Base-by-base conservation (phyloP, 2,797 vertebrate species). In the Esox masquinongy region DNA sequence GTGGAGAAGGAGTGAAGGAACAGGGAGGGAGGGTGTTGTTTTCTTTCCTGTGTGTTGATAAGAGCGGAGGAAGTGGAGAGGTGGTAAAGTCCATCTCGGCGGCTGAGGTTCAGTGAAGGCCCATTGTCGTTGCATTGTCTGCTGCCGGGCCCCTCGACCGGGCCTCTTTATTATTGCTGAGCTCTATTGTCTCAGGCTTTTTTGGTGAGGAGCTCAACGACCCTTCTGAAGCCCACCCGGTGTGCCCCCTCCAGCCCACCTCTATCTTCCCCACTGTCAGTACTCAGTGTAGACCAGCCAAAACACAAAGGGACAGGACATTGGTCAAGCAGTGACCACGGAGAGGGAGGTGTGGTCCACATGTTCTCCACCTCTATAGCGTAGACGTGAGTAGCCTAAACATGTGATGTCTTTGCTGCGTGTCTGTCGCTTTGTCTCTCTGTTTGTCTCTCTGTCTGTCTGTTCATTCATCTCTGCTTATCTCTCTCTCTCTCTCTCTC, bases 1-100 rank as follows among this genome's bases (percentile, higher is more conserved):
- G 73, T 49, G 36, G 43, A 74, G 70, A 71, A 71, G 68, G 50
- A 22, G 59, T 22, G 39, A 63, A 31, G 17, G 15, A 24, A 16
- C 0, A 51, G 14, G 51, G 19, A 9, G 47, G n/a, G 24, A 50
- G 49, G 22, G 61, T 68, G 76, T 24, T 89, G 83, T 90, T 86
- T 87, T 84, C 80, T 80, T 89, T 78, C 83, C 77, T 84, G 81
- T 88, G 81, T 85, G 83, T 84, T 83, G 84, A 88, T 88, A 86
- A 83, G 17, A 82, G 78, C 43, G 74, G 77, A 79, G 84, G 87
- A 88, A 85, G 80, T 72, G 75, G 78, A 3, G 79, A 80, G 78
- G 14, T 72, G 80, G 77, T 82, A 87, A 87, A 91, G 49, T 79
- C 74, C 71, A 74, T 77, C 76, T 26, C 26, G 74, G 79, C 0